phyloP scores from a whole-genome alignment of 2,113 vertebrate species.

The Sminthopsis crassicaudata region DNA sequence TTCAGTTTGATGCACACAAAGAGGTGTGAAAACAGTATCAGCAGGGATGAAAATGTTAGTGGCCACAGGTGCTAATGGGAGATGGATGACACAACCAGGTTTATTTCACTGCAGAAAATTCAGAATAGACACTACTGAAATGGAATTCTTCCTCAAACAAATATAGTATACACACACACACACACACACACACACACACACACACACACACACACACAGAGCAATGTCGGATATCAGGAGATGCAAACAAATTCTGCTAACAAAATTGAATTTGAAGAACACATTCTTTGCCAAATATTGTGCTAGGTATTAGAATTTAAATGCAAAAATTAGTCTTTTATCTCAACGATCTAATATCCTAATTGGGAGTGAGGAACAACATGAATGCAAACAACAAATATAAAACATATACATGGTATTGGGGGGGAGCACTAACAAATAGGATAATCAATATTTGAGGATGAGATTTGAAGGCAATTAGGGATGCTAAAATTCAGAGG shows the following conservation, averaged over 20 bases:
- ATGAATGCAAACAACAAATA: neutral
- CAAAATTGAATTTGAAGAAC: neutral
- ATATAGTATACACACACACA: neutral
- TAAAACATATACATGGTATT: neutral
- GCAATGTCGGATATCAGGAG: neutral
- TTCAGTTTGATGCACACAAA: neutral
- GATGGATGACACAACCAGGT: neutral
- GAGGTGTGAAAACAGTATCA: slow-evolving; percentile 1
- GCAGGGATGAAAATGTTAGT: neutral
- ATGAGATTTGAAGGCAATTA: neutral
- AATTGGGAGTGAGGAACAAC: neutral
- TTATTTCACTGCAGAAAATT: neutral
- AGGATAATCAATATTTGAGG: neutral
- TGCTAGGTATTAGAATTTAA: neutral
- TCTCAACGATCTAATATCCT: neutral
- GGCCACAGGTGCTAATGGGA: slow-evolving; percentile 3
- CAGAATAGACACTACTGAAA: neutral
- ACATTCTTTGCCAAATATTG: neutral
- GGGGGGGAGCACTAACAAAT: neutral
- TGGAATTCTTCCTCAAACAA: neutral
- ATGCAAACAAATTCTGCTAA: neutral
- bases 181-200: too few species aligned
- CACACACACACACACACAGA: neutral
- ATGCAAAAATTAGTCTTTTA: neutral
- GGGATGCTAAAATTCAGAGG: neutral